Percentiles rank a stretch among this genome's conserved stretches.
Conservation (phyloP, 2,888 invertebrate genomes). For the Ptycholaimellus sp. region DNA sequence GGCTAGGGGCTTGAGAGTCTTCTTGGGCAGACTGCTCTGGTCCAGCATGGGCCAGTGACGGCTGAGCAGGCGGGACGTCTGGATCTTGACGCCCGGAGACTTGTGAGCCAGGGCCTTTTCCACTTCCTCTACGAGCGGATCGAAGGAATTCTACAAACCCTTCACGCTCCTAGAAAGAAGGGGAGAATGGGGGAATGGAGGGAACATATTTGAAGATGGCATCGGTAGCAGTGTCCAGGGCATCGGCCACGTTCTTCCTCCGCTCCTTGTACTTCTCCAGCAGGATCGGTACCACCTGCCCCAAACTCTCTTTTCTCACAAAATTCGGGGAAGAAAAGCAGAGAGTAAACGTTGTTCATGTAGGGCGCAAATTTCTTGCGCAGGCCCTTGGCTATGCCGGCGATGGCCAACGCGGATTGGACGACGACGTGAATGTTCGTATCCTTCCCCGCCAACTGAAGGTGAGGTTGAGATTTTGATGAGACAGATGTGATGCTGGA, state of each 20-base stretch:
- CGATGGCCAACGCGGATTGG: slow-evolving; percentile 55
- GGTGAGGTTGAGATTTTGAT: too few relatives aligned
- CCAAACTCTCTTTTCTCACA: too few relatives aligned
- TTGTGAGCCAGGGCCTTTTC: slow-evolving; percentile 47
- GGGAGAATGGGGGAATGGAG: too few relatives aligned
- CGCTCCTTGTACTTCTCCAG: slow-evolving; percentile 94
- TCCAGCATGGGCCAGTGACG: slow-evolving; percentile 11
- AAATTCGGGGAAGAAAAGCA: too few relatives aligned
- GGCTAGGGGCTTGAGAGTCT: slow-evolving; percentile 28
- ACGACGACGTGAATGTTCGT: slow-evolving; percentile 76
- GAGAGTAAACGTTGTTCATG: slow-evolving; percentile 9
- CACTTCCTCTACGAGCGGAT: slow-evolving; percentile 44
- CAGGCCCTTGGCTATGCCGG: slow-evolving; percentile 55
- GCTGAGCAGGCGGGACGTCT: slow-evolving; percentile 23
- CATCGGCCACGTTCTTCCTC: slow-evolving; percentile 60
- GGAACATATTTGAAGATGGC: slow-evolving; percentile 53
- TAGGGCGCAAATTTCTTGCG: slow-evolving; percentile 45
- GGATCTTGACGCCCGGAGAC: slow-evolving; percentile 30
- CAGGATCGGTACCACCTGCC: slow-evolving; percentile 39
- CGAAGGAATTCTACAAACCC: slow-evolving; percentile 40
- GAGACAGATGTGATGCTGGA: too few relatives aligned
- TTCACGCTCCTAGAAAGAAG: too few relatives aligned
- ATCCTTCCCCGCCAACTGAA: slow-evolving; percentile 64
- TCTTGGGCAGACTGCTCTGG: slow-evolving; percentile 28
- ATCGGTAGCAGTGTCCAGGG: slow-evolving; percentile 65